Base-by-base conservation (phyloP, 2,113 vertebrate species). In the Diglossa brunneiventris region DNA sequence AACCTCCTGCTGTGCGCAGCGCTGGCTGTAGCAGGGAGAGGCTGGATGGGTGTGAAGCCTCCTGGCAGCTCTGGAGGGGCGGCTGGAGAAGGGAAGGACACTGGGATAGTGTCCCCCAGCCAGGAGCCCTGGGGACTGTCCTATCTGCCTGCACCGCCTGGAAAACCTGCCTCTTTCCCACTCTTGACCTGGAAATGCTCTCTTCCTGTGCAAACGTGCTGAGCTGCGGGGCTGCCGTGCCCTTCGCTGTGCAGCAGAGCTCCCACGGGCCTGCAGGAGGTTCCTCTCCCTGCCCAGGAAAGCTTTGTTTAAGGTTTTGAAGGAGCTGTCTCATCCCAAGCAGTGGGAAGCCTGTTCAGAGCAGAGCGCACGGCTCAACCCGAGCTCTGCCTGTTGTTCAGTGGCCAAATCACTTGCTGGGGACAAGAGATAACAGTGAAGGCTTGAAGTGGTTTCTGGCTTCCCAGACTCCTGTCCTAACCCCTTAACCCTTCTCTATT, bases 391-490 rank as follows among this genome's bases (percentile, higher is more conserved):
- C 49, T 83, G 62, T 13, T 86, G 59, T 35, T 75, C 68, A 19
- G 76, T 17, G 31, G 86, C 76, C 94, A 92, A 93, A 44, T 78
- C 87, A 44, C 86, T 97, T 70, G 88, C 89, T 94, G 89, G 86
- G 68, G 80, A 74, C 73, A 41, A 61, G 30, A 93, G 95, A 95
- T 96, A 96, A 91, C 3, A 2, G 85, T 9, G 49, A 30, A 83
- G 89, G 73, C 83, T 89, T 89, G 30, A 90, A 96, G 91, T 83
- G 56, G 47, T 93, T 93, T 90, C 89, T 96, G 91, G 49, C 64
- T 67, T 77, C 89, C 64, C 64, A 67, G 90, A 22, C 42, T 55
- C 7, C 9, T 10, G 23, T 90, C 83, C 92, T 77, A 55, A 70
- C 7, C 64, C 20, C 33, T 88, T 90, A 94, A 91, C 78, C 86